Evolutionary conservation across 92 coral and sea anemone genomes (phyloP).

Genomic region (Actinostola sp.): DNA sequence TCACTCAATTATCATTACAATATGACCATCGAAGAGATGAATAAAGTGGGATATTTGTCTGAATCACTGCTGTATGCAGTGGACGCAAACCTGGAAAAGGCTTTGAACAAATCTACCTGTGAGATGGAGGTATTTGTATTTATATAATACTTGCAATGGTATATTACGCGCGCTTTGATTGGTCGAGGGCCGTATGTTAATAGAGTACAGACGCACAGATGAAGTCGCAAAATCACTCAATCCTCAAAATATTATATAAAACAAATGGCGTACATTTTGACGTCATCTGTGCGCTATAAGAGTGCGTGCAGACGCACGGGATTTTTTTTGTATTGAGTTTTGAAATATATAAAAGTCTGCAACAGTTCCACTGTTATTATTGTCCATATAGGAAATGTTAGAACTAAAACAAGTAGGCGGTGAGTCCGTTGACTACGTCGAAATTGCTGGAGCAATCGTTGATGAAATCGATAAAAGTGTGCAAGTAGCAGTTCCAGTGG

Average conservation of each 20-base stretch:
- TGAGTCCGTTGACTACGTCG: slow-evolving; percentile 11
- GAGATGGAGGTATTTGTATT: slow-evolving; percentile 1
- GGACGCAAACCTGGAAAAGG: background rate
- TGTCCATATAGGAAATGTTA: background rate
- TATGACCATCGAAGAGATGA: background rate
- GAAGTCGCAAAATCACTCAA: no score
- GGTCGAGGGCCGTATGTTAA: no score
- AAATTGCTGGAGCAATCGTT: slow-evolving; percentile 1
- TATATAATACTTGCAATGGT: no score
- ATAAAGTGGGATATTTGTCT: background rate
- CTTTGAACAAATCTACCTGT: background rate
- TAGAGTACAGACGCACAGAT: no score
- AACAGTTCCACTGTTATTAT: no score
- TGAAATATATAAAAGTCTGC: no score
- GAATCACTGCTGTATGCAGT: background rate
- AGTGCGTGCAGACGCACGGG: no score
- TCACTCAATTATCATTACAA: background rate
- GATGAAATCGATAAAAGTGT: slow-evolving; percentile 12
- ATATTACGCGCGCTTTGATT: no score
- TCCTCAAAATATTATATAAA: no score
- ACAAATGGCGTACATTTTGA: no score
- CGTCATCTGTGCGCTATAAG: no score
- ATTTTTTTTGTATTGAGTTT: no score
- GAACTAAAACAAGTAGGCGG: background rate
- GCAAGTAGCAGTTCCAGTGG: slow-evolving; percentile 8